phyloP scores from a whole-genome alignment of 2,888 invertebrate genomes.

The Arctia plantaginis region DNA sequence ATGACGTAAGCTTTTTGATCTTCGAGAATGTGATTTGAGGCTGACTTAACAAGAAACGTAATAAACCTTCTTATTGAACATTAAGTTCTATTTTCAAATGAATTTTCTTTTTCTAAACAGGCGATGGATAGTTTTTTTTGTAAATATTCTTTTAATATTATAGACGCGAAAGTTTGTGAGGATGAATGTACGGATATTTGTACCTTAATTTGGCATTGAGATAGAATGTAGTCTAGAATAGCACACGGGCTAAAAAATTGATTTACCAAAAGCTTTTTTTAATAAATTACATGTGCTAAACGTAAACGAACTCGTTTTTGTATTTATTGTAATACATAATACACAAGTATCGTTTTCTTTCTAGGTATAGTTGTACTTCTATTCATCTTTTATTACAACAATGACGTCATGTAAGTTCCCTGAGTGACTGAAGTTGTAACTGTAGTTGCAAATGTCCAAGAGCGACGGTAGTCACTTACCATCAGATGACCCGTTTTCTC shows the following conservation, averaged over 20 bases:
- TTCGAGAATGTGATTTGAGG: slow-evolving; percentile 46
- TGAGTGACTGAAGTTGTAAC: no score
- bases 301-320: not conserved
- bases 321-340: not conserved
- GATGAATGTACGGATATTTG: not conserved
- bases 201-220: not conserved
- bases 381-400: not conserved
- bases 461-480: no score
- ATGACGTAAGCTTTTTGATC: slow-evolving; percentile 52
- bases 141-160: not conserved
- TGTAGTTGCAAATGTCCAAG: no score
- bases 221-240: not conserved
- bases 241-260: not conserved
- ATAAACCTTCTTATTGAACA: not conserved
- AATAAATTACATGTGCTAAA: not conserved
- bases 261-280: not conserved
- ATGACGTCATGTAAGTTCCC: not conserved
- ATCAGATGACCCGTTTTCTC: no score
- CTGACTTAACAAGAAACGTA: not conserved
- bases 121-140: not conserved
- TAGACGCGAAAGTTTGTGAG: not conserved
- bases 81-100: slow-evolving; percentile 1
- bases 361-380: not conserved
- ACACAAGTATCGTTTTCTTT: not conserved
- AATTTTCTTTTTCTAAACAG: not conserved